phyloP scores from a whole-genome alignment of 2,113 vertebrate genomes.

The Natator depressus region DNA sequence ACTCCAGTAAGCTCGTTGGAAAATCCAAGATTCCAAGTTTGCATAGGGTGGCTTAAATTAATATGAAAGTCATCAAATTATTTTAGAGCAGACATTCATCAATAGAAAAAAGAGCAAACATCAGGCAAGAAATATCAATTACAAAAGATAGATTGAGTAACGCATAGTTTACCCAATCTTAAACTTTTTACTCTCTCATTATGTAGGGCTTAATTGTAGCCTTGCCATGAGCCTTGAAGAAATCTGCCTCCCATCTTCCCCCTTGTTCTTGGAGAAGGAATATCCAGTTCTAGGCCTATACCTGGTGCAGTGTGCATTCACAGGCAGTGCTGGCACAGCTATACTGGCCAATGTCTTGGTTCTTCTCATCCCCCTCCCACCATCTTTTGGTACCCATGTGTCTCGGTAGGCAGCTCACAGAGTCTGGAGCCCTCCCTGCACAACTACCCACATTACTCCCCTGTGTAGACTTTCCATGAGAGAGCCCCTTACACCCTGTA shows the following conservation, averaged over 20 bases:
- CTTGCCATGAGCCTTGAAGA: background rate
- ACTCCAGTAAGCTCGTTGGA: background rate
- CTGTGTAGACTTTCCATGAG: background rate
- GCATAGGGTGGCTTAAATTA: background rate
- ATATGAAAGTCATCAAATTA: background rate
- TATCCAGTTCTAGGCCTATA: background rate
- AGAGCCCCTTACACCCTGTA: background rate
- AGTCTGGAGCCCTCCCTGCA: background rate
- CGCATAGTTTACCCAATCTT: background rate
- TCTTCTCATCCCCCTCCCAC: background rate
- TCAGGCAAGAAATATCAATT: background rate
- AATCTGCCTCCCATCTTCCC: background rate
- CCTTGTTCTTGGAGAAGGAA: background rate
- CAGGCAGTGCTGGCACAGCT: background rate
- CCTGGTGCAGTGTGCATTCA: accelerated
- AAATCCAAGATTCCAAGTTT: background rate
- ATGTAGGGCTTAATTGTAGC: background rate
- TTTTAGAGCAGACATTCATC: background rate
- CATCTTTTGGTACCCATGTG: background rate
- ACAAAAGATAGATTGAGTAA: background rate
- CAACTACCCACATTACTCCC: accelerated
- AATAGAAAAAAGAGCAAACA: background rate
- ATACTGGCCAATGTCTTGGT: background rate
- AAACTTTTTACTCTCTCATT: background rate
- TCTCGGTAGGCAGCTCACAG: background rate